These are phyloP conservation scores for Enteromius treurensis DNA, from an alignment of 2,797 vertebrate genomes.

Conservation along the genomic window DNA sequence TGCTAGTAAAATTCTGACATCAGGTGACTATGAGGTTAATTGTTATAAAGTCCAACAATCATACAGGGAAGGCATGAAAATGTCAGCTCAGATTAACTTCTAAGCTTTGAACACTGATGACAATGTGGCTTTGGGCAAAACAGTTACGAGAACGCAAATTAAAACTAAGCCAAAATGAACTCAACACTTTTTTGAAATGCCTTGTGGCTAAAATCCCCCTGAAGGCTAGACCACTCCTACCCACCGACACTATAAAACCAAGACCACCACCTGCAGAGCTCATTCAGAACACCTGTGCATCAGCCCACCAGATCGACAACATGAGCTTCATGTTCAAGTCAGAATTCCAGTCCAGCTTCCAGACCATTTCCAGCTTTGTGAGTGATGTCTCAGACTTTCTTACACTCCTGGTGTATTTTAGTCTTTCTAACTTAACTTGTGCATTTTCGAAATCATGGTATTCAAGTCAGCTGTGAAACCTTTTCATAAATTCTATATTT, in stretches of 20 bases:
- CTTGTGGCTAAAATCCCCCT: neutral
- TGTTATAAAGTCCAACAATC: neutral
- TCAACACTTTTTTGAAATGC: neutral
- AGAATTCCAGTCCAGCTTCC: neutral
- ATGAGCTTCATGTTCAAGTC: slow-evolving; percentile 20
- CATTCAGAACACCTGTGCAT: neutral
- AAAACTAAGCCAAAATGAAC: neutral
- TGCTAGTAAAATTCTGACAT: neutral
- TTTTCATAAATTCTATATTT: neutral
- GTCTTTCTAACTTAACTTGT: neutral
- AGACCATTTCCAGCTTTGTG: slow-evolving; percentile 1
- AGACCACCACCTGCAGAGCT: neutral
- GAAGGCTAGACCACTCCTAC: neutral
- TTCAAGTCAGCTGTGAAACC: neutral
- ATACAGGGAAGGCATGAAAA: neutral
- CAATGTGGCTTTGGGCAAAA: slow-evolving; percentile 34
- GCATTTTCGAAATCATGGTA: neutral
- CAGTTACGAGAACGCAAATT: slow-evolving; percentile 25
- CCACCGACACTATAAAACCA: slow-evolving; percentile 1
- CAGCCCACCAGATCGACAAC: neutral
- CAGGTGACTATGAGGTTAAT: neutral
- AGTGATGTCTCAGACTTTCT: slow-evolving; percentile 2
- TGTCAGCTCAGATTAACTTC: neutral
- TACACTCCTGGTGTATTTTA: neutral
- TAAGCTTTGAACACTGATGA: neutral